phyloP scores from a whole-genome alignment of 2,888 invertebrate genomes.

The Orchesellides sinensis region DNA sequence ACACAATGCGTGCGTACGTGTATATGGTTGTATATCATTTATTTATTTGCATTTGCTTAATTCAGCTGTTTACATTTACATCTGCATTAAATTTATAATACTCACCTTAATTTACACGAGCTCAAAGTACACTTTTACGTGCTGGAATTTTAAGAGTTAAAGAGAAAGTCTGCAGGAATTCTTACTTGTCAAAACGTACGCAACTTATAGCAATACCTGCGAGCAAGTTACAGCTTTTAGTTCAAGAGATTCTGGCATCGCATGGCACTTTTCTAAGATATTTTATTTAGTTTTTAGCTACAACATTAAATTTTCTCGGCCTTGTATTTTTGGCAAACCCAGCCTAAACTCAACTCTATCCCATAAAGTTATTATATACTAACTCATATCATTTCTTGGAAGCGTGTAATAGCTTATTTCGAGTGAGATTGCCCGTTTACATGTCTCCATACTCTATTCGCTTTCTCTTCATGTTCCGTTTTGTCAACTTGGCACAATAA shows the following conservation, averaged over 20 bases:
- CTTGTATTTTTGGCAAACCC: conserved; percentile 57
- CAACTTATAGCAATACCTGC: background rate
- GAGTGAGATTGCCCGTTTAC: conserved; percentile 59
- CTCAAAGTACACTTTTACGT: conserved; percentile 41
- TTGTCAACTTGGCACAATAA: conserved; percentile 60
- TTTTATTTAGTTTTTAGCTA: conserved; percentile 33
- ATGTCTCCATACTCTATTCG: conserved; percentile 57
- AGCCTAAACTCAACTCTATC: conserved; percentile 30
- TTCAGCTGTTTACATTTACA: conserved; percentile 48
- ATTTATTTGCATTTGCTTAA: conserved; percentile 1
- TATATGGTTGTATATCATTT: background rate
- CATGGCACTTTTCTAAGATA: conserved; percentile 1
- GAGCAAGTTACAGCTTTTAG: background rate
- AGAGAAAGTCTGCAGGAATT: conserved; percentile 44
- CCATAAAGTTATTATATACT: conserved; percentile 58
- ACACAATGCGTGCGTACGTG: background rate
- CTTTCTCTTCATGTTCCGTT: conserved; percentile 55
- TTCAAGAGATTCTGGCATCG: background rate
- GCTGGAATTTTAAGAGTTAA: conserved; percentile 48
- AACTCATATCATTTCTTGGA: conserved; percentile 40
- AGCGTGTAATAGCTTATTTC: conserved; percentile 64
- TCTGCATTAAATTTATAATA: conserved; percentile 53
- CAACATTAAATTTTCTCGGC: conserved; percentile 39
- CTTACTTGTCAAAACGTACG: background rate
- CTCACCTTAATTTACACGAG: conserved; percentile 18